Evolutionary conservation across 2,797 vertebrate genomes (phyloP), one percentile per base, ranked within the genome.

Genomic region (Melanotaenia trifasciata): DNA sequence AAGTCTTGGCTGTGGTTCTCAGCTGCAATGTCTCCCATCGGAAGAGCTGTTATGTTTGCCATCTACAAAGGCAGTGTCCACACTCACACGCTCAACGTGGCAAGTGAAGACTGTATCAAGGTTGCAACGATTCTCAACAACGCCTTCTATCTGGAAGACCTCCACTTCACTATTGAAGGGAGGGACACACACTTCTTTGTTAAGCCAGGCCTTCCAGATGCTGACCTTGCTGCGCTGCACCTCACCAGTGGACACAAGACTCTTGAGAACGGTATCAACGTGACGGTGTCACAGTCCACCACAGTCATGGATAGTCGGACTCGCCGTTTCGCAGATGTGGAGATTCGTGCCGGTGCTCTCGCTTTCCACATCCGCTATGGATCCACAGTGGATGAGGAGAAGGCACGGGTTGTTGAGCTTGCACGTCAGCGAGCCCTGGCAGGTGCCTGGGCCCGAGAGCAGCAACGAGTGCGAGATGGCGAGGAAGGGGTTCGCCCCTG

Each of bases 1-100:
- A 98, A 96, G 87, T 96, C 98, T 0, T 99, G 98, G 98, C 95
- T 98, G 71, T 99, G 98, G 98, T 99, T 99, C 84, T 96, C 97
- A 30, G 96, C 97, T 0, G 96, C 97, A 59, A 95, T 96, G 90
- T 99, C 98, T 70, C 95, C 97, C 73, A 96, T 99, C 3, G 97
- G 98, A 78, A 96, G 98, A 69, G 98, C 97, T 6, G 96, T 99
- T 64, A 99, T 99, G 98, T 95, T 99, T 0, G 98, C 98, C 22
- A 95, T 99, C 85, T 97, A 95, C 94, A 97, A 96, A 90, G 98
- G 98, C 83, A 97, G 95, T 70, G 96, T 98, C 81, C 96, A 96
- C 89, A 98, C 98, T 64, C 97, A 97, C 6, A 95, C 96, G 20
- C 96, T 99, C 83, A 98, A 98, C 79, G 96, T 98, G 73, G 98